A percentile compares a stretch with the other conserved stretches of the same genome.
These are phyloP conservation scores for Oscheius myriophilus DNA, from an alignment of 2,888 invertebrate genomes.

Conservation along the genomic window DNA sequence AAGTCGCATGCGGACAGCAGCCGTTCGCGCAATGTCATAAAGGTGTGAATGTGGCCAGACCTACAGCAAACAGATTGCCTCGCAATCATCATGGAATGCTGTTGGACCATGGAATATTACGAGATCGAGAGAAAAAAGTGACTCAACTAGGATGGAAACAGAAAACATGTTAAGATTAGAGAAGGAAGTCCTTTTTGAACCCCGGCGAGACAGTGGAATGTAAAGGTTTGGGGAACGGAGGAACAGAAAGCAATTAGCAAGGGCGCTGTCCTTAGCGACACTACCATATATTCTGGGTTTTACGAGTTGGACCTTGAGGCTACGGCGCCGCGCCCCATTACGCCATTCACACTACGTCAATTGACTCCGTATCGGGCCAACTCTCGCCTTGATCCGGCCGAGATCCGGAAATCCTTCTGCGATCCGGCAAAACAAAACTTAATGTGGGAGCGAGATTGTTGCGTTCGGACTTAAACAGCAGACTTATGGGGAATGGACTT, in stretches of 20 bases:
- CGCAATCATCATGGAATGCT: background rate
- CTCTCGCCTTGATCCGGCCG: constrained; percentile 26
- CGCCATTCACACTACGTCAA: constrained; percentile 30
- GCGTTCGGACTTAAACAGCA: no score
- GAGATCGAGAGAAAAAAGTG: background rate
- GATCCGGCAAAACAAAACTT: no score
- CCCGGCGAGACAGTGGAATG: constrained; percentile 1
- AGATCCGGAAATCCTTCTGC: constrained; percentile 8
- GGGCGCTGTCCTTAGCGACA: constrained; percentile 25
- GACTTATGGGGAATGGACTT: no score
- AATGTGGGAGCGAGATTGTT: no score
- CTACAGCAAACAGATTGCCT: constrained; percentile 26
- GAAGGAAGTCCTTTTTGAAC: no score
- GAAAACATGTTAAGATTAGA: background rate
- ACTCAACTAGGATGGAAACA: background rate
- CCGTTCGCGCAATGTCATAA: constrained; percentile 21
- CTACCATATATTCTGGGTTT: constrained; percentile 28
- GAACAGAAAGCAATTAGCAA: constrained; percentile 24
- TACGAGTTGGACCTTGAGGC: constrained; percentile 30
- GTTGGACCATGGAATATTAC: background rate
- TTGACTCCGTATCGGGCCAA: constrained; percentile 30
- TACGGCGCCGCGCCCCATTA: constrained; percentile 29
- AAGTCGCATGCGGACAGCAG: constrained; percentile 14
- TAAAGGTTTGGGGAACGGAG: constrained; percentile 10
- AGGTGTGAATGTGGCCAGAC: constrained; percentile 26